These are phyloP conservation scores for Narcine bancroftii DNA, from an alignment of 2,113 vertebrate species.

Conservation along the genomic window DNA sequence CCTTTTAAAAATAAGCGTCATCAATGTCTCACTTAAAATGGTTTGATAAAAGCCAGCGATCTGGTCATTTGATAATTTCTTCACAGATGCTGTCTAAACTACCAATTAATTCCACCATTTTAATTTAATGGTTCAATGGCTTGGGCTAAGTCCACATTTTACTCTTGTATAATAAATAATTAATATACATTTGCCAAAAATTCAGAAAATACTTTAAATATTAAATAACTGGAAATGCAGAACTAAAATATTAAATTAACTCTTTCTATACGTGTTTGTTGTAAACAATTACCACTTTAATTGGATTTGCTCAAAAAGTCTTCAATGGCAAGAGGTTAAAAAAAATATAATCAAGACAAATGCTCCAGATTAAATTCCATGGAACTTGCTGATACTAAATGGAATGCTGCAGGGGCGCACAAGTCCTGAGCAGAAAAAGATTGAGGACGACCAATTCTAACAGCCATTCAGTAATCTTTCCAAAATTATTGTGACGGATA, in stretches of 20 bases:
- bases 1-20: slow-evolving; percentile 54
- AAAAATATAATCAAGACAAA: background rate
- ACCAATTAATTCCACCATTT: too few species aligned
- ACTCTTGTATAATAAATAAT: background rate
- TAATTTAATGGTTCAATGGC: background rate
- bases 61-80: too few species aligned
- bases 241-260: background rate
- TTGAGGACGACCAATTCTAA: background rate
- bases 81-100: too few species aligned
- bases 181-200: background rate
- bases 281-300: background rate
- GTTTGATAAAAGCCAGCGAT: background rate
- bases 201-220: background rate
- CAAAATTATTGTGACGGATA: background rate
- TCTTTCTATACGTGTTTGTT: too few species aligned
- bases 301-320: background rate
- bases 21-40: background rate
- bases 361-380: background rate
- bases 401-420: background rate
- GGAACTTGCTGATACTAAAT: background rate
- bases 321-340: background rate
- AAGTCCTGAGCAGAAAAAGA: background rate
- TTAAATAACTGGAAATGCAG: background rate
- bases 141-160: background rate
- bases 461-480: background rate